Evolutionary conservation across 2,113 vertebrate genomes (phyloP), one percentile per base, ranked within the genome.

Genomic region (Zingel zingel): DNA sequence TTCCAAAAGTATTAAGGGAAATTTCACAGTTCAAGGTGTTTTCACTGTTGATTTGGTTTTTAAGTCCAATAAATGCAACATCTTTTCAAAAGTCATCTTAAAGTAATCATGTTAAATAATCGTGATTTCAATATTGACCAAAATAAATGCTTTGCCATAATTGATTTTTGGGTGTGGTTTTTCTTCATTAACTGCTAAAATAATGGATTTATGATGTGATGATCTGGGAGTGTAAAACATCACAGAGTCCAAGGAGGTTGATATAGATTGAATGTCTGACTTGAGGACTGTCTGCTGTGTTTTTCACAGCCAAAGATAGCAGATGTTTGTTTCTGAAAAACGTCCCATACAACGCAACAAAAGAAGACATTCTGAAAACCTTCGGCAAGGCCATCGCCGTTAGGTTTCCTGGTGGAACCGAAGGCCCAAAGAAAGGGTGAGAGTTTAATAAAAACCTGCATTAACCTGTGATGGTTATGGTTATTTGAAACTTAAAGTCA

Each of bases 271-370:
- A 45, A 23, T 68, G 51, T 10, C 9, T 79, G 36, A 80, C 19
- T 36, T 71, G 30, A 59, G 6, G 15, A 43, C 21, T 64, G 25
- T 62, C 9, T 19, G 2, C 11, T 3, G 39, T 23, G 50, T 74
- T 82, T 64, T 61, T 57, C 39, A 45, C 88, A 96, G 97, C 94
- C 51, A 96, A 94, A 93, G 94, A 98, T 88, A 89, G 94, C 1
- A 95, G 95, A 69, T 98, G 97, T 0, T 93, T 99, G 69, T 96
- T 98, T 84, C 90, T 98, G 75, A 98, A 98, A 94, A 99, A 98
- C 50, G 88, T 99, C 25, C 96, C 97, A 3, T 97, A 95, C 79
- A 93, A 90, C 0, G 9, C 96, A 48, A 97, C 96, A 0, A 94
- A 95, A 77, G 93, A 97, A 1, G 95, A 96, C 0, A 89, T 99